Percentiles rank a stretch among this genome's conserved stretches.
Conservation (phyloP, 2,797 vertebrate genomes). For the Aulostomus chinensis region DNA sequence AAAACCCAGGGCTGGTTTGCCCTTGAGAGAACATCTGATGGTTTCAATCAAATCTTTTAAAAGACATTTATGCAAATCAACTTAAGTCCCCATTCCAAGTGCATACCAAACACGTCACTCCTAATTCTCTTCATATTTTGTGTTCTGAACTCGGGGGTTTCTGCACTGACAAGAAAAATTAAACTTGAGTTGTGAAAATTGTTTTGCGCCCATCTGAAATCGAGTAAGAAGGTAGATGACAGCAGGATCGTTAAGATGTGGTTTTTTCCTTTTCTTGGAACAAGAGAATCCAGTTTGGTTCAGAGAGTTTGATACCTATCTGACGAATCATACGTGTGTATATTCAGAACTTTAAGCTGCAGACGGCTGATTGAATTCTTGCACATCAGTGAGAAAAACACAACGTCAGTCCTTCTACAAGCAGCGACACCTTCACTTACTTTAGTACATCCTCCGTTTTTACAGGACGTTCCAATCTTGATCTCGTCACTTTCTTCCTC, state of each 20-base stretch:
- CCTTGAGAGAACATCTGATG: conserved; percentile 25
- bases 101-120: conserved; percentile 29
- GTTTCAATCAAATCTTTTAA: conserved; percentile 50
- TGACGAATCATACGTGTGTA: no score
- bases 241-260: no score
- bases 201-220: conserved; percentile 13
- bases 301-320: no score
- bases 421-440: conserved; percentile 66
- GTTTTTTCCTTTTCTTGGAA: no score
- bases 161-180: conserved; percentile 43
- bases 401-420: no score
- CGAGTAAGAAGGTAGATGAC: no score
- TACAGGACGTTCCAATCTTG: conserved; percentile 93
- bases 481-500: conserved; percentile 91
- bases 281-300: no score
- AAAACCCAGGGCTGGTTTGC: conserved; percentile 19
- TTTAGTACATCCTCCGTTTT: conserved; percentile 95
- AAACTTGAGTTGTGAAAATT: conserved; percentile 14
- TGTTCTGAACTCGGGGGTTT: conserved; percentile 31
- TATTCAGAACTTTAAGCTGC: no score
- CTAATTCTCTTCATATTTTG: conserved; percentile 28
- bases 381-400: background rate
- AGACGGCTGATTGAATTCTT: no score
- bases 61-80: conserved; percentile 53
- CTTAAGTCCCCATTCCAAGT: conserved; percentile 23